Evolutionary conservation across 2,797 vertebrate genomes (phyloP).

Genomic region (Glyptemys insculpta): DNA sequence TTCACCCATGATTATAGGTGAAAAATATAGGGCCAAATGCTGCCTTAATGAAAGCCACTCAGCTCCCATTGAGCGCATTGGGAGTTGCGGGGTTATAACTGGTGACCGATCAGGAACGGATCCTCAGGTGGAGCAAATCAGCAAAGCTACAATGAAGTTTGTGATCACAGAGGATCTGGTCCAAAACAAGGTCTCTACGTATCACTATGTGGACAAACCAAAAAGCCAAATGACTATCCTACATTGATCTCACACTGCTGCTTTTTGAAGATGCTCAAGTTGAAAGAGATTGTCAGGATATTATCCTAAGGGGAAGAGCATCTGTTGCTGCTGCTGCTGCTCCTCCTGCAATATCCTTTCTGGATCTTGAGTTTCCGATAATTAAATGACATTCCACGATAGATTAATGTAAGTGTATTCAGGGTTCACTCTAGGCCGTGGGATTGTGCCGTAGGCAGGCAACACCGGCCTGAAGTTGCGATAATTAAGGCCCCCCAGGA

Average conservation of each 20-base stretch:
- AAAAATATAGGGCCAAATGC: neutral
- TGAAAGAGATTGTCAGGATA: neutral
- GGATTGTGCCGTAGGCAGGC: conserved; percentile 71
- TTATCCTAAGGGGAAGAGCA: conserved; percentile 48
- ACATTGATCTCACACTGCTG: neutral
- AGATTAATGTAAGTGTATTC: conserved; percentile 42
- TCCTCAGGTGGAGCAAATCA: neutral
- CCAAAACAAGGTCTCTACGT: neutral
- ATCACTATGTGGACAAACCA: neutral
- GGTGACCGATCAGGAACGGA: neutral
- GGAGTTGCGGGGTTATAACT: neutral
- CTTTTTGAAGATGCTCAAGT: neutral
- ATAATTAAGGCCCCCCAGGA: conserved; percentile 75
- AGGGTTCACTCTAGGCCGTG: conserved; percentile 70
- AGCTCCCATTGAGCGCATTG: neutral
- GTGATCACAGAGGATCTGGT: neutral
- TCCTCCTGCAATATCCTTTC: conserved; percentile 35
- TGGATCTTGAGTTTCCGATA: conserved; percentile 56
- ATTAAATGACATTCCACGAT: too few relatives aligned
- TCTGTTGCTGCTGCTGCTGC: conserved; percentile 37
- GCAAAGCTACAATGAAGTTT: neutral
- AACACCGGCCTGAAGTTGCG: conserved; percentile 54
- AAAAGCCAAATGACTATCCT: neutral
- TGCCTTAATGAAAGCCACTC: neutral
- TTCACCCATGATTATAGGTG: rapidly evolving